Base-by-base conservation (phyloP, 1,140 invertebrate genomes). In the Aphaenogaster floridana region DNA sequence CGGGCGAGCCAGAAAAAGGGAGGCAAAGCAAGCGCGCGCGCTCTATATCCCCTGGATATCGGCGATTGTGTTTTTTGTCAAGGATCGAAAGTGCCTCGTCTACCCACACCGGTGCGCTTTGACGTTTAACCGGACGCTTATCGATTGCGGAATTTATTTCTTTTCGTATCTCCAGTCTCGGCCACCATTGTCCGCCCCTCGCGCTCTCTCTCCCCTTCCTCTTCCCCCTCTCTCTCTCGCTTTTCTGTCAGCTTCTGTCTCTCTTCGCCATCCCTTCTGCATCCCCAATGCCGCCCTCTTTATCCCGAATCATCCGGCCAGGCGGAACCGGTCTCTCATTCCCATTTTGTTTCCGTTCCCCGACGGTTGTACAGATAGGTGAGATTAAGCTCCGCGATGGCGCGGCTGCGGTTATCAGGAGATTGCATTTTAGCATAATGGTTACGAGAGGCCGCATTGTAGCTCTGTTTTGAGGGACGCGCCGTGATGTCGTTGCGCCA, bases 381-480 rank as follows among this genome's bases (percentile, higher is more conserved):
- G 92, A 91, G 91, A 93, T 93, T 92, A 92, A 91, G 87, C 88
- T 45, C 81, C 63, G 86, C 77, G 81, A 89, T 84, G 78, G 89
- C 86, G 89, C 87, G 54, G 66, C 71, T 86, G 81, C 68, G 91
- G 88, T 93, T 93, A 93, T 93, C 91, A 86, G 91, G 90, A 93
- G 92, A 93, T 93, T 93, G 92, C 89, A 90, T 91, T 93, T 92
- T 93, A 91, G 90, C 92, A 92, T 93, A 93, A 93, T 93, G 86
- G 89, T 79, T 77, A 83, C 71, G 72, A 78, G 72, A 78, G 88
- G 74, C 57, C 84, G 88, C 88, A 78, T 86, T 87, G 88, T 87
- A 86, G 54, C 83, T 61, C 69, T 74, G 69, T 87, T 91, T 88
- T 74, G 81, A 90, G 90, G 63, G 90, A 91, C 88, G 83, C 71